These are phyloP conservation scores for Chauna torquata DNA, from an alignment of 2,113 vertebrate genomes.

Conservation along the genomic window DNA sequence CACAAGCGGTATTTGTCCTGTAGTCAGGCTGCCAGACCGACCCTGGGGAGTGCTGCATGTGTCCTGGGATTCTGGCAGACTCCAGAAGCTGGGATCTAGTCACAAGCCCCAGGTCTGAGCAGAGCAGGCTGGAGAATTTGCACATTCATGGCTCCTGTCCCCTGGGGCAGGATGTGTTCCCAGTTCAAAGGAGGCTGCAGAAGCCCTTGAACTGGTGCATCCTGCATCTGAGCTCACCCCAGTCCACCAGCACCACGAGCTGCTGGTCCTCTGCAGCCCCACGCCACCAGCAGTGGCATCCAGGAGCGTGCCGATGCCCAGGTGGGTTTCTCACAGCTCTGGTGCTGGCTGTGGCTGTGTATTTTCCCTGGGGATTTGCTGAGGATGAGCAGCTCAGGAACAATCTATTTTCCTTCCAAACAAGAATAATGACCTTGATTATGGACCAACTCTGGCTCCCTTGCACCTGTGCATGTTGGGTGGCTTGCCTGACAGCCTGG, in stretches of 20 bases:
- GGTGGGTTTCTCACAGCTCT: fast-evolving
- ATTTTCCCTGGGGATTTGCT: background rate
- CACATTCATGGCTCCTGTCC: background rate
- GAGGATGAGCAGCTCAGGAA: background rate
- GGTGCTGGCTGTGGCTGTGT: fast-evolving
- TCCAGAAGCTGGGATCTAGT: background rate
- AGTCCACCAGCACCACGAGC: background rate
- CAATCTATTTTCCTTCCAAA: background rate
- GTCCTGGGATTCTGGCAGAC: background rate
- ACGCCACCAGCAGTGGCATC: background rate
- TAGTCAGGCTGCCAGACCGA: background rate
- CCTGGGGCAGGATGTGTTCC: background rate
- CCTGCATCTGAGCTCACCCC: background rate
- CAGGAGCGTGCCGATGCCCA: background rate
- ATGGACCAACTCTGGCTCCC: background rate
- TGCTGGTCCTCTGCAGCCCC: background rate
- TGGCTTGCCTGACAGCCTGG: background rate
- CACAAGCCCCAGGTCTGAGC: background rate
- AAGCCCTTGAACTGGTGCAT: background rate
- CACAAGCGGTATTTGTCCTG: background rate
- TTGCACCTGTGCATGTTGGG: background rate
- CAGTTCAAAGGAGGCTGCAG: background rate
- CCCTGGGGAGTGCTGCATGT: background rate
- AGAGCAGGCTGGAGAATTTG: background rate
- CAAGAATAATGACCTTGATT: background rate